Evolutionary conservation across 2,888 invertebrate species (phyloP), one percentile per base, ranked within the genome.

Genomic region (Drosophila macrospina): DNA sequence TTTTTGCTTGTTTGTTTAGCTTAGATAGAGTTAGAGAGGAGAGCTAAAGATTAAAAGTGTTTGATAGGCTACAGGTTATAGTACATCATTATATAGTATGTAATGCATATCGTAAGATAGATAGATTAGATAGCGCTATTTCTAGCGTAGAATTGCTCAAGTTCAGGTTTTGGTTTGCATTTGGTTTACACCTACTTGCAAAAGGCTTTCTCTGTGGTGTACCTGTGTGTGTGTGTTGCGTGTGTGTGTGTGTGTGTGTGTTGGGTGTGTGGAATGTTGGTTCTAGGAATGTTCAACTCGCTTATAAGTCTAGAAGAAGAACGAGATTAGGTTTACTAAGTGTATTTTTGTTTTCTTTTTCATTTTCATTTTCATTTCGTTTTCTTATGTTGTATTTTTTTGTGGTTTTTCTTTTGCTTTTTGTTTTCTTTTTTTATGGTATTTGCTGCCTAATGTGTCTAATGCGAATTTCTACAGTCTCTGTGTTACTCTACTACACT

Each of bases 391-490:
- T 26, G 7, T 54, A 32, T 57, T 47, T 8, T 50, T 47, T 57
- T 26, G 44, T 45, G 8, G 28, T 56, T 39, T 69, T 34, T 42
- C 60, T 41, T 32, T 59, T 56, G 6, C 41, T 48, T 34, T 28
- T 64, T 36, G 30, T 59, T 15, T 11, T 45, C 4, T 45, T 11
- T 32, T 51, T 42, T 45, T 30, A 57, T 32, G 51, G 48, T 57
- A 8, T 60, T 79, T 79, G 79, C 76, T 77, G 66, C 61, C 75
- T 75, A 74, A 72, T 52, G 76, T 80, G 75, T 78, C 83, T 86
- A 85, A 84, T 84, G 84, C 84, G 86, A 86, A 81, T 77, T 85
- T 85, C 84, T 85, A 86, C 84, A 84, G 84, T 86, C 86, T 86
- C 84, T 84, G 84, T 86, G 86, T 85, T 84, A 82, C 83, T 83